Evolutionary conservation across 2,797 vertebrate species (phyloP).

Genomic region (Megaceryle alcyon): DNA sequence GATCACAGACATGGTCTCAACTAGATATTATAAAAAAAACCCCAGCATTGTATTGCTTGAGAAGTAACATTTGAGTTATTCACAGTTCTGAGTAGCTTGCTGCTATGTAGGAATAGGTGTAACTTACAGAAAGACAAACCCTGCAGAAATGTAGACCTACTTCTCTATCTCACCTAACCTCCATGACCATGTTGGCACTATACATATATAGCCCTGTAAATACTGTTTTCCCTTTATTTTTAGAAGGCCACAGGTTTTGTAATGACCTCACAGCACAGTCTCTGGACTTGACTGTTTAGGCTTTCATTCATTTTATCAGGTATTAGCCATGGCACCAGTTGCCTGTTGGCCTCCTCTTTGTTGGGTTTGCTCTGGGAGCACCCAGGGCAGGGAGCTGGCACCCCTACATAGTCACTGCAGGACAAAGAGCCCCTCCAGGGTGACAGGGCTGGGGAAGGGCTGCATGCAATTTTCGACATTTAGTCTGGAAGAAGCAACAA

Average conservation of each 20-base stretch:
- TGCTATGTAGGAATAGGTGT: background rate
- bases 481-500: background rate
- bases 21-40: background rate
- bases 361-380: fast-evolving
- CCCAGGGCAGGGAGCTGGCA: fast-evolving
- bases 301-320: background rate
- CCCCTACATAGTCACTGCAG: fast-evolving
- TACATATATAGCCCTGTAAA: background rate
- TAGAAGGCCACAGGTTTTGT: background rate
- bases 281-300: background rate
- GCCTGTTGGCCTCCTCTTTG: no score
- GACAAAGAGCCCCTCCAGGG: background rate
- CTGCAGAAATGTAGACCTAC: background rate
- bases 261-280: background rate
- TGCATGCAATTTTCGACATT: background rate
- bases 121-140: background rate
- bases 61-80: background rate
- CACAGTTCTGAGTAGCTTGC: background rate
- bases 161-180: background rate
- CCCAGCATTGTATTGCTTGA: background rate
- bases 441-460: background rate
- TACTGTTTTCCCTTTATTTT: background rate
- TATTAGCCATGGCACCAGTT: background rate
- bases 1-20: background rate
- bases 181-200: fast-evolving